These are phyloP conservation scores for Pangasianodon gigas DNA, from an alignment of 2,113 vertebrate species.

Conservation along the genomic window DNA sequence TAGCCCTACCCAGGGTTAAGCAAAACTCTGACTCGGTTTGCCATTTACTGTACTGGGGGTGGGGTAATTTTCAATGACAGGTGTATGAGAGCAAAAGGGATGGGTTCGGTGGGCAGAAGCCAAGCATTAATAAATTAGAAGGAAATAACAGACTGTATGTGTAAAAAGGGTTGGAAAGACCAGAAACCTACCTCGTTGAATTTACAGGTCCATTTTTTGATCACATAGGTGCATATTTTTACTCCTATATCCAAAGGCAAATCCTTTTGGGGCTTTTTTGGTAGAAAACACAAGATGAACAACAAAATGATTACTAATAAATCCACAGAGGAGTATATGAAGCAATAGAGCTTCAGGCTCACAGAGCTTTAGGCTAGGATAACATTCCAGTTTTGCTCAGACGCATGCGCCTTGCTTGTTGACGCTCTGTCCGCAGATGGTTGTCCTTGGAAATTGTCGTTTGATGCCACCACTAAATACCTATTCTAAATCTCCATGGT, in stretches of 20 bases:
- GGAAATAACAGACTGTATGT: slow-evolving; percentile 64
- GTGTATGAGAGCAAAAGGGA: slow-evolving; percentile 32
- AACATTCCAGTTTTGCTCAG: slow-evolving; percentile 77
- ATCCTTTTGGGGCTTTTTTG: slow-evolving; percentile 60
- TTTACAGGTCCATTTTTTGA: slow-evolving; percentile 73
- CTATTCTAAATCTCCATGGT: slow-evolving; percentile 74
- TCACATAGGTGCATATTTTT: slow-evolving; percentile 62
- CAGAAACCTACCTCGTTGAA: slow-evolving; percentile 83
- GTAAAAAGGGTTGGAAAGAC: slow-evolving; percentile 72
- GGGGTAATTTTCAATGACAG: slow-evolving; percentile 38
- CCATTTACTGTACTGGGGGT: slow-evolving; percentile 59
- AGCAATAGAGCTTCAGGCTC: slow-evolving; percentile 64
- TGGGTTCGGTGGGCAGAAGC: slow-evolving; percentile 54
- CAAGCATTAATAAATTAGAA: slow-evolving; percentile 48
- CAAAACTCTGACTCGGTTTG: slow-evolving; percentile 66
- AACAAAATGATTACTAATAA: slow-evolving; percentile 76
- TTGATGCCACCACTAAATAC: slow-evolving; percentile 71
- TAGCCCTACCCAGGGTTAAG: slow-evolving; percentile 80
- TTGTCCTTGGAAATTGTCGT: slow-evolving; percentile 87
- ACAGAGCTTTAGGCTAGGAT: slow-evolving; percentile 72
- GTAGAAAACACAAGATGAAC: slow-evolving; percentile 40
- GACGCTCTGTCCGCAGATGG: slow-evolving; percentile 69
- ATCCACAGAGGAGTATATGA: slow-evolving; percentile 69
- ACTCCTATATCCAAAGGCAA: slow-evolving; percentile 69
- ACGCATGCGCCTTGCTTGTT: slow-evolving; percentile 71